Conservation (phyloP, 2,797 vertebrate species). For the Mormyrus hasselquistii region DNA sequence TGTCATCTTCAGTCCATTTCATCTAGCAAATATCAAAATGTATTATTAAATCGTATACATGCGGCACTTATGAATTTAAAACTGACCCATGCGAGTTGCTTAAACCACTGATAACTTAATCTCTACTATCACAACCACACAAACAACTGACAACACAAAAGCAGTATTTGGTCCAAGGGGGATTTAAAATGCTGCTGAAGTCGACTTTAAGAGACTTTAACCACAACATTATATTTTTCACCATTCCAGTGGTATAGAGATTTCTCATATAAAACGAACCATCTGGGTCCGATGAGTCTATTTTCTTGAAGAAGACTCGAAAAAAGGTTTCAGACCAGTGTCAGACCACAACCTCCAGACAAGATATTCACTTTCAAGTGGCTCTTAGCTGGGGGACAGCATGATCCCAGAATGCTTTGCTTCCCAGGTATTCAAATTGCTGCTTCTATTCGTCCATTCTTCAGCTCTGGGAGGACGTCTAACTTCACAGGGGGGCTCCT, state of each 20-base stretch:
- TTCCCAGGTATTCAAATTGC: conserved; percentile 56
- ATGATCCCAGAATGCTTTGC: conserved; percentile 55
- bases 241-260: neutral
- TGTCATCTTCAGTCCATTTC: conserved; percentile 14
- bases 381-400: conserved; percentile 54
- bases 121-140: neutral
- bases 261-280: neutral
- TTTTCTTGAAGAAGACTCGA: conserved; percentile 26
- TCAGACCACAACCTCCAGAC: conserved; percentile 62
- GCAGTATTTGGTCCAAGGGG: neutral
- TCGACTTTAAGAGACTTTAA: neutral
- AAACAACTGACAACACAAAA: neutral
- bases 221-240: neutral
- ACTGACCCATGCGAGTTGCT: neutral
- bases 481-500: conserved; percentile 62
- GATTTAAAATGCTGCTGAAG: neutral
- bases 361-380: conserved; percentile 61
- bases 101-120: neutral
- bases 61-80: neutral
- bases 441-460: conserved; percentile 40
- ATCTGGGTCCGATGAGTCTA: neutral
- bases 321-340: conserved; percentile 48
- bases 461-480: conserved; percentile 46
- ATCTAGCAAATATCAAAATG: neutral
- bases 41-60: neutral